These are phyloP conservation scores for Acanthococcus lagerstroemiae DNA, from an alignment of 2,888 invertebrate genomes.

Conservation along the genomic window DNA sequence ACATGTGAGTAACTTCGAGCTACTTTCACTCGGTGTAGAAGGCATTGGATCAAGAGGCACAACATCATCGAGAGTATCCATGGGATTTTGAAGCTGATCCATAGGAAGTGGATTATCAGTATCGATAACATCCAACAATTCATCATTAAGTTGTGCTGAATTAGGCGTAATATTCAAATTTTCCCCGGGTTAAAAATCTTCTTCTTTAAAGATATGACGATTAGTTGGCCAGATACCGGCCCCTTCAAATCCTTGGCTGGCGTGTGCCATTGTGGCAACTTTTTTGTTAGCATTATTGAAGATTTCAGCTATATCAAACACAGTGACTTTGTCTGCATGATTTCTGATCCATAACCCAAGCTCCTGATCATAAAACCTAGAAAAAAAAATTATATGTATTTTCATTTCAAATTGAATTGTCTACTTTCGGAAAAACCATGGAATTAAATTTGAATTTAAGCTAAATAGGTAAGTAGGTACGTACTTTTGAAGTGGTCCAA, in stretches of 20 bases:
- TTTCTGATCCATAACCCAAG: constrained; percentile 27
- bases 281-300: constrained; percentile 34
- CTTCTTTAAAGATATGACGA: not conserved
- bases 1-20: no score
- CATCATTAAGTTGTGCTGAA: no score
- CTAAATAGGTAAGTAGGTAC: no score
- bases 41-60: no score
- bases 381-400: not conserved
- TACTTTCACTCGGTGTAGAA: no score
- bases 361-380: not conserved
- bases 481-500: constrained; percentile 34
- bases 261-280: constrained; percentile 34
- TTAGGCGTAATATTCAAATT: no score
- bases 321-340: constrained; percentile 33
- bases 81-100: not conserved
- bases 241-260: constrained; percentile 30
- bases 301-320: constrained; percentile 33
- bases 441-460: no score
- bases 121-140: no score
- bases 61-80: not conserved
- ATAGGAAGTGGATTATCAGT: not conserved
- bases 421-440: no score
- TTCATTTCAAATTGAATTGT: no score
- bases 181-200: not conserved
- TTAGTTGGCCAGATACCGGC: constrained; percentile 34